Evolutionary conservation across 2,888 invertebrate genomes (phyloP).

Genomic region (Cantharis rustica): DNA sequence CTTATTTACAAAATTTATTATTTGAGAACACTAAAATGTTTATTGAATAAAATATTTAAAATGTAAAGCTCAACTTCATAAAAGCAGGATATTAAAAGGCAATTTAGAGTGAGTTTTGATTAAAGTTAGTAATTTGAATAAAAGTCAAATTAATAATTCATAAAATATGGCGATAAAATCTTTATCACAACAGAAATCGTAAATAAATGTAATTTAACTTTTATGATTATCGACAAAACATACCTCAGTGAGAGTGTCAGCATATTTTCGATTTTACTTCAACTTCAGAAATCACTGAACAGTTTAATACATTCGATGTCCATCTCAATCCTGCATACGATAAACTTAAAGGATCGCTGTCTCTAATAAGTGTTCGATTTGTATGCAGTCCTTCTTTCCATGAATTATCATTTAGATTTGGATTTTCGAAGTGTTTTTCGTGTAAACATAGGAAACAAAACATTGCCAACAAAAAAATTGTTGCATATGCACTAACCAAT

Average conservation of each 20-base stretch:
- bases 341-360: slow-evolving; percentile 23
- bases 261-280: slow-evolving; percentile 14
- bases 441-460: slow-evolving; percentile 14
- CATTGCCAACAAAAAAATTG: slow-evolving; percentile 8
- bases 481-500: slow-evolving; percentile 14
- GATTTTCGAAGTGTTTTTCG: slow-evolving; percentile 10
- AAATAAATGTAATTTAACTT: background rate
- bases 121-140: background rate
- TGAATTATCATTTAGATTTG: slow-evolving; percentile 24
- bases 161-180: background rate
- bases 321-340: slow-evolving; percentile 20
- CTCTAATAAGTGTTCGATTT: slow-evolving; percentile 23
- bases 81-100: background rate
- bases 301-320: slow-evolving; percentile 22
- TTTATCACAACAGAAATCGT: background rate
- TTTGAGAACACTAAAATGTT: background rate
- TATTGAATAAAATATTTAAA: background rate
- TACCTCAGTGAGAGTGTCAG: slow-evolving; percentile 4
- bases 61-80: background rate
- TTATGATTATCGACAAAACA: slow-evolving; percentile 1
- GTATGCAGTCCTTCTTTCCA: slow-evolving; percentile 26
- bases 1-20: background rate
- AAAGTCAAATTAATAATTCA: background rate
- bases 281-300: slow-evolving; percentile 21
- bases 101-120: background rate